Evolutionary conservation across 1,140 invertebrate genomes (phyloP), one percentile per base, ranked within the genome.

Genomic region (Solen grandis): DNA sequence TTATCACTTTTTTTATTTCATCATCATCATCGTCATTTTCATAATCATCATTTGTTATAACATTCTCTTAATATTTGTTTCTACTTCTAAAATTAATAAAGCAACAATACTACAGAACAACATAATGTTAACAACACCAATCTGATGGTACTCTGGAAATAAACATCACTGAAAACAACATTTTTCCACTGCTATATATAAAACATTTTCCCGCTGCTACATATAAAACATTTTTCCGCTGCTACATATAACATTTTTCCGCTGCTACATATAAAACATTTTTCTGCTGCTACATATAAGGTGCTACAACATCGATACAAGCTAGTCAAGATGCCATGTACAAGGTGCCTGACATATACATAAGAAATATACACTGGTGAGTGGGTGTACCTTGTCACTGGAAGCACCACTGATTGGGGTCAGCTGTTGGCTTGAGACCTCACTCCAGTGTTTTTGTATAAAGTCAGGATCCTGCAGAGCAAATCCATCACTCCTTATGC

Each of bases 391-490:
- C n/a, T n/a, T n/a, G n/a, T n/a, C n/a, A 70, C 22, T 55, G 3
- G 68, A 70, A 5, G 68, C 31, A 70, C 57, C 68, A 8, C 50
- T 55, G 52, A 19, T 5, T 27, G 5, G 8, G 14, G 62, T 36
- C 31, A 65, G 41, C 19, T 35, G 16, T 14, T 35, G 62, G 41
- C 25, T 27, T 41, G 72, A 74, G 57, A 35, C 50, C 19, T 75
- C 54, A 38, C 72, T 75, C 72, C 72, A 75, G 25, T 75, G 72
- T 75, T 75, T 74, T 66, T 76, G 74, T 35, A 76, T 76, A 50
- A 81, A 81, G 50, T 81, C 70, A 46, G 70, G 70, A 65, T 80
- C 66, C 66, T 70, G 63, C 46, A 68, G 41, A 52, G 35, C 3
- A 27, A n/a, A n/a, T n/a, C n/a, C n/a, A n/a, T n/a, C n/a, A n/a